Conservation (phyloP, 2,888 invertebrate genomes). For the Tholera decimalis region DNA sequence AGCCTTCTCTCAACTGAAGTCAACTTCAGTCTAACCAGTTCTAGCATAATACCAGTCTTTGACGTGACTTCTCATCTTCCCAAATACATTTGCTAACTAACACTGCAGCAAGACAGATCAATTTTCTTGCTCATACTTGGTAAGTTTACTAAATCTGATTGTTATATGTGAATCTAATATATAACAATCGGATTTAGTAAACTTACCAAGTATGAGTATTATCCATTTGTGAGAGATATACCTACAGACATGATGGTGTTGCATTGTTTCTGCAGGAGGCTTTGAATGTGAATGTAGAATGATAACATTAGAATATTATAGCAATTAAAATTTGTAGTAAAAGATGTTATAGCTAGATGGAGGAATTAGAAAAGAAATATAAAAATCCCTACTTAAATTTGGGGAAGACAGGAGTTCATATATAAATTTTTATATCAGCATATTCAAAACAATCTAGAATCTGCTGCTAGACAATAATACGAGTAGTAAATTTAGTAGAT, state of each 20-base stretch:
- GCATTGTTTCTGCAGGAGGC: neutral
- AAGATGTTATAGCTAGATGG: neutral
- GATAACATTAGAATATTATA: neutral
- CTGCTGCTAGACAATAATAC: no score
- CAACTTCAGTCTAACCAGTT: neutral
- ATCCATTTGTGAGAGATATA: neutral
- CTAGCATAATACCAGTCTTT: neutral
- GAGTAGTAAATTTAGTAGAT: no score
- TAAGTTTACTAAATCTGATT: no score
- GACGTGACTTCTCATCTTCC: neutral
- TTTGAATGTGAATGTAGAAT: neutral
- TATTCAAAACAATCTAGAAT: no score
- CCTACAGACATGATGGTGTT: neutral
- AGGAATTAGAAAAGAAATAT: no score
- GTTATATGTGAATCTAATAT: no score
- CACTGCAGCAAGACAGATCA: no score
- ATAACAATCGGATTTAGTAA: neutral
- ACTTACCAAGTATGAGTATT: neutral
- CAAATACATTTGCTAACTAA: no score
- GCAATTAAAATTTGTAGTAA: neutral
- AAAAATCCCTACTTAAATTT: no score
- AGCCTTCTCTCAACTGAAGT: neutral
- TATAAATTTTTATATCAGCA: no score
- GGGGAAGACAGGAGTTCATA: no score
- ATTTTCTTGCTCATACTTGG: no score